Evolutionary conservation across 2,797 vertebrate genomes (phyloP), one percentile per base, ranked within the genome.

Genomic region (Myotis findleyi): DNA sequence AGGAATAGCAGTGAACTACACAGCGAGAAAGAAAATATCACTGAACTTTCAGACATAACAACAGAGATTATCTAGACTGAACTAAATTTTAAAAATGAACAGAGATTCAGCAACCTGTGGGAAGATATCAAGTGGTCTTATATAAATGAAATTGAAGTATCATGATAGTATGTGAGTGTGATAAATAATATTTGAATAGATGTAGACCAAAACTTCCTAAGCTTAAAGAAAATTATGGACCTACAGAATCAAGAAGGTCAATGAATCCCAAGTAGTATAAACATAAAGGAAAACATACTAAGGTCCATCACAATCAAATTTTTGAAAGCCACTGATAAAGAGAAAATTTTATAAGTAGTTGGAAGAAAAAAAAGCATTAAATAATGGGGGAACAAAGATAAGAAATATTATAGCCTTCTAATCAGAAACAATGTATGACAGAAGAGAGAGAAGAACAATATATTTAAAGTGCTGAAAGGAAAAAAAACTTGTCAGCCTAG

Each of bases 101-200:
- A 76, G 27, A 47, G 5, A 6, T 33, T 71, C 10, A 84, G 11
- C 36, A 55, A 87, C 4, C 51, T 82, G 14, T 64, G 23, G 53
- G 66, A 89, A 91, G 89, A 66, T 73, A 92, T 49, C 55, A 92
- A 73, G 49, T 38, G 17, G 55, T 57, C 25, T 91, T 84, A 84
- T 66, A 64, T 57, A 91, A 88, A 30, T 44, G 41, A 59, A 83
- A 36, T 10, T 77, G n/a, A 14, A 87, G 66, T 73, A 49, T 11
- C 3, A 62, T 72, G 64, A 83, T 33, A 91, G 10, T 30, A 23
- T 30, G 0, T 73, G 51, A 44, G 33, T 2, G 6, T 57, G 23
- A 88, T 11, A 68, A 81, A 51, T 27, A 68, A 41, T 66, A 57
- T 79, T 51, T 66, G 21, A 82, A 72, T 47, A 75, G 66, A 47